Evolutionary conservation across 2,113 vertebrate genomes (phyloP), one percentile per base, ranked within the genome.

Genomic region (Rhodinocichla rosea): DNA sequence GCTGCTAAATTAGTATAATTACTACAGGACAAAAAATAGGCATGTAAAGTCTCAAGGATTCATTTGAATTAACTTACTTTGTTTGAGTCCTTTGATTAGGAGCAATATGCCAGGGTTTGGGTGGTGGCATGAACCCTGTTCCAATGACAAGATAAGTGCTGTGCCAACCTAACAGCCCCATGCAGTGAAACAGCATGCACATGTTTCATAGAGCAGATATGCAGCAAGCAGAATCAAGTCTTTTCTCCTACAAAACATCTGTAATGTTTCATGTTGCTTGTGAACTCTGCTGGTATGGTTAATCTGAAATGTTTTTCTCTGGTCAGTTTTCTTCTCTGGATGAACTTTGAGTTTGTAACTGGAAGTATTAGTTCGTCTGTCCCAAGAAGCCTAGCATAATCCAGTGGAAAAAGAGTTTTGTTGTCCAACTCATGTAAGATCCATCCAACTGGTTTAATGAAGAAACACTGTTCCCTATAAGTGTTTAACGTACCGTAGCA

Each of bases 271-370:
- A 22, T 94, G 26, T 47, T 91, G 71, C 52, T 52, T 78, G 52
- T 84, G n/a, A 92, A 59, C 52, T 77, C 50, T 95, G 6, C 18
- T 87, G 33, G 56, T 75, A 1, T 89, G 85, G 88, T 95, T 95
- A 94, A 96, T 84, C 74, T 90, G 78, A 90, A 94, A 87, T 93
- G 39, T 94, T 94, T 96, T 89, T 95, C 87, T 94, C 94, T 92
- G 74, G 85, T 95, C 92, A 94, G 92, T 96, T 94, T 95, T 94
- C 82, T 95, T 92, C 82, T 83, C 74, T 93, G 90, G 81, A 95
- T 70, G 92, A 87, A 75, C 85, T 95, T 95, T 63, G 42, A 75
- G 69, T 93, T 92, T 93, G 47, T 95, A 92, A 82, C 82, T 84
- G 85, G 84, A 89, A 91, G 60, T 94, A 93, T 78, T 95, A 93